Evolutionary conservation across 2,888 invertebrate genomes (phyloP), one percentile per base, ranked within the genome.

Genomic region (Rotaria socialis): DNA sequence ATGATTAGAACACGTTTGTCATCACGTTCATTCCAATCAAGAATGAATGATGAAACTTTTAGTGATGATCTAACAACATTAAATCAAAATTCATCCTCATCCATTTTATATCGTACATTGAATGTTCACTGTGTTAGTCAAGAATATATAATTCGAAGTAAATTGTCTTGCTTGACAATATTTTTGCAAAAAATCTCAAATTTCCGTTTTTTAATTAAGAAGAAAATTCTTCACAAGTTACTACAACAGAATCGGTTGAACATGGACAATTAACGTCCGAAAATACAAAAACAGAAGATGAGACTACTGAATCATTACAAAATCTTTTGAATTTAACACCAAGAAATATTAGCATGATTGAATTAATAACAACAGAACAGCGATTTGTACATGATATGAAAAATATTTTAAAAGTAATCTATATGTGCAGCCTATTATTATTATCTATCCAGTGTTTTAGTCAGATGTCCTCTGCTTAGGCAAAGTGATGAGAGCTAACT

Each of bases 51-150:
- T 35, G 67, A 67, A 67, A 67, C 67, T 67, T 67, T 35, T 35
- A 16, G 67, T 35, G 67, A 67, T 41, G 67, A 67, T 67, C 19
- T 67, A 67, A 35, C 67, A 67, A 67, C 67, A 67, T 67, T 67
- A 16, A 67, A 67, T 67, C 67, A 41, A 35, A 67, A 67, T 67
- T 67, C 67, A 35, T 67, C 67, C 35, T 67, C 67, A 19, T 67
- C 67, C 35, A 67, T 67, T 4, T 5, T 67, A 67, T 35, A 67
- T 67, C 67, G 67, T 35, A 27, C 16, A 67, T 35, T 67, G 0
- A 67, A 67, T 35, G 35, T 67, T 14, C 67, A 67, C 19, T 67
- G 35, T 35, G 35, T 35, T 35, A 67, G 67, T 67, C 35, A 67
- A 67, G 67, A 67, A 67, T 67, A 67, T 67, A 19, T 67, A 35